phyloP scores from a whole-genome alignment of 2,113 vertebrate genomes.

The Nibea coibor region DNA sequence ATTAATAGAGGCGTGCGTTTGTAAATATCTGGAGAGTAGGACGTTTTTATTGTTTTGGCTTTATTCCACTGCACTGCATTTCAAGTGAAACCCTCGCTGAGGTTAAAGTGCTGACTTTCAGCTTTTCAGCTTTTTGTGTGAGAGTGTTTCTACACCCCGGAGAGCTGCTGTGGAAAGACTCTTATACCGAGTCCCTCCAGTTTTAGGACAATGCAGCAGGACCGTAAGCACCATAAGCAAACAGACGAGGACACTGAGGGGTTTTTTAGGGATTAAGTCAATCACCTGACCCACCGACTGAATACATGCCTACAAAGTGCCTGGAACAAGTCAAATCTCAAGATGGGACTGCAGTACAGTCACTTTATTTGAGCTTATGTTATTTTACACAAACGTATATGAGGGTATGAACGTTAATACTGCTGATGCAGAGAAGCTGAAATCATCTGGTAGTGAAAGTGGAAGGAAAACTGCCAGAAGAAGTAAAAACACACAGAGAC shows the following conservation, averaged over 20 bases:
- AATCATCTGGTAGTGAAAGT: background rate
- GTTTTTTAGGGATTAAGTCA: background rate
- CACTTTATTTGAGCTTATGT: background rate
- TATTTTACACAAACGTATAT: background rate
- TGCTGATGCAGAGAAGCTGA: background rate
- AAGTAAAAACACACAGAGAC: background rate
- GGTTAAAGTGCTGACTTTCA: constrained; percentile 58
- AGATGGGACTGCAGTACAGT: background rate
- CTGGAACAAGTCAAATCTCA: background rate
- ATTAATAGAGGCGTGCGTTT: background rate
- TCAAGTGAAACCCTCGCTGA: constrained; percentile 27
- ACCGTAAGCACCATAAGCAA: background rate
- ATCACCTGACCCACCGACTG: background rate
- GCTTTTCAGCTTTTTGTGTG: constrained; percentile 17
- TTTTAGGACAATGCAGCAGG: constrained; percentile 26
- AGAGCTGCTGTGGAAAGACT: constrained; percentile 22
- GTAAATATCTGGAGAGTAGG: constrained; percentile 30
- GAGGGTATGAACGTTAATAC: background rate
- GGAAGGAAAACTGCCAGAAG: background rate
- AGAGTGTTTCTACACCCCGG: constrained; percentile 13
- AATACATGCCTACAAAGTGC: background rate
- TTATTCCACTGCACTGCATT: constrained; percentile 16
- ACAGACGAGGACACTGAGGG: background rate
- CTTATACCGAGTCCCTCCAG: background rate
- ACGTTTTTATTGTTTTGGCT: constrained; percentile 39